Percentiles rank a stretch among this genome's conserved stretches.
Conservation (phyloP, 2,888 invertebrate genomes). For the Synanthedon andrenaeformis region DNA sequence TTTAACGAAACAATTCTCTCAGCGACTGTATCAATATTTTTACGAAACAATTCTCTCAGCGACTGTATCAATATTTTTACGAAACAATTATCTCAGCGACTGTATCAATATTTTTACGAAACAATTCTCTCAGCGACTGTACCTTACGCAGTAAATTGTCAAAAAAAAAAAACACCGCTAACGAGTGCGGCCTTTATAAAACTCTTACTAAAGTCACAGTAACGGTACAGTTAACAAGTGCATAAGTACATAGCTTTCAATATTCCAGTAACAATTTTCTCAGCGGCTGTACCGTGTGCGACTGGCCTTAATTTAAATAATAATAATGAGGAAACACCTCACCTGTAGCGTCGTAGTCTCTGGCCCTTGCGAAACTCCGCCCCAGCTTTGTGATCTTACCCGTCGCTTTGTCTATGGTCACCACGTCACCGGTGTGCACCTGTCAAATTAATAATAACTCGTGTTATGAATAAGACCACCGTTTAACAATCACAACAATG, state of each 20-base stretch:
- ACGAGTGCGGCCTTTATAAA: background rate
- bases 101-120: too few species aligned
- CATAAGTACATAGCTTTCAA: too few species aligned
- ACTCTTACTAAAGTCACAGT: background rate
- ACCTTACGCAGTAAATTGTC: background rate
- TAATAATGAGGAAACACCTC: background rate
- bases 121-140: background rate
- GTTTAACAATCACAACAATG: too few species aligned
- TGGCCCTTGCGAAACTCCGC: slow-evolving; percentile 93
- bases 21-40: too few species aligned
- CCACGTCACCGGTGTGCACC: slow-evolving; percentile 94
- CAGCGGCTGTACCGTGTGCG: too few species aligned
- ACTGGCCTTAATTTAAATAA: background rate
- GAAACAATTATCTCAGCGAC: background rate
- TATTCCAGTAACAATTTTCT: too few species aligned
- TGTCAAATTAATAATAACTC: slow-evolving; percentile 28
- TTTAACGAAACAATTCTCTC: too few species aligned
- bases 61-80: background rate
- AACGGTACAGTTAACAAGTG: background rate
- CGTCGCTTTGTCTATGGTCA: slow-evolving; percentile 98
- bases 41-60: too few species aligned
- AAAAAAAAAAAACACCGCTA: background rate
- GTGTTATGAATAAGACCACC: too few species aligned
- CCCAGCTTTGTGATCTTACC: slow-evolving; percentile 93
- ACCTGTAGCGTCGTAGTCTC: slow-evolving; percentile 98